A percentile compares a stretch with the other conserved stretches of the same genome.
Evolutionary conservation across 2,888 invertebrate species (phyloP).

Genomic region (Dryomyza anilis): DNA sequence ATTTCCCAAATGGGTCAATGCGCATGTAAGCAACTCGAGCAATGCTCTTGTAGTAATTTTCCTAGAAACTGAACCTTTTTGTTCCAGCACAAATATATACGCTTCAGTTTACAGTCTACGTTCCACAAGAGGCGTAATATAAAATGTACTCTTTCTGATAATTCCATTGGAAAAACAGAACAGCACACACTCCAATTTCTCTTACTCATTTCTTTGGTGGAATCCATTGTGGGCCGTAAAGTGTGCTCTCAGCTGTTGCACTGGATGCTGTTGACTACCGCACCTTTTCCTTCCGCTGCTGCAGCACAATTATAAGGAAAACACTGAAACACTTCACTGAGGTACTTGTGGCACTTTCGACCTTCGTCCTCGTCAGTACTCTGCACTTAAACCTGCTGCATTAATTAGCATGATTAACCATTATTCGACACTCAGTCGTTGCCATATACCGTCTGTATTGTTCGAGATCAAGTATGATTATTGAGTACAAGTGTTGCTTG

Average conservation of each 20-base stretch:
- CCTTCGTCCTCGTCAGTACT: background rate
- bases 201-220: background rate
- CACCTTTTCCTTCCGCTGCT: constrained; percentile 13
- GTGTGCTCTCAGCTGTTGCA: background rate
- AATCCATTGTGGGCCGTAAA: background rate
- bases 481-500: no score
- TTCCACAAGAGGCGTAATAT: no score
- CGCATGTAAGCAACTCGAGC: no score
- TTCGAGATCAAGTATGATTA: no score
- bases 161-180: no score
- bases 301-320: no score
- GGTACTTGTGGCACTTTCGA: background rate
- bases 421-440: background rate
- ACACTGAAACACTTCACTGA: background rate
- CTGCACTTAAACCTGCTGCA: background rate
- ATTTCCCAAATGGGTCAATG: background rate
- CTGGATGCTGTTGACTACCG: background rate
- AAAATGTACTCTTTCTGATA: no score
- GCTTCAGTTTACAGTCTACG: no score
- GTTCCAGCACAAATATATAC: no score
- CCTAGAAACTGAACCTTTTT: no score
- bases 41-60: no score
- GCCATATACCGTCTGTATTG: background rate
- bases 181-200: background rate
- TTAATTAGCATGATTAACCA: constrained; percentile 22